Base-by-base conservation (phyloP, 2,888 invertebrate genomes). In the Galerucella calmariensis region DNA sequence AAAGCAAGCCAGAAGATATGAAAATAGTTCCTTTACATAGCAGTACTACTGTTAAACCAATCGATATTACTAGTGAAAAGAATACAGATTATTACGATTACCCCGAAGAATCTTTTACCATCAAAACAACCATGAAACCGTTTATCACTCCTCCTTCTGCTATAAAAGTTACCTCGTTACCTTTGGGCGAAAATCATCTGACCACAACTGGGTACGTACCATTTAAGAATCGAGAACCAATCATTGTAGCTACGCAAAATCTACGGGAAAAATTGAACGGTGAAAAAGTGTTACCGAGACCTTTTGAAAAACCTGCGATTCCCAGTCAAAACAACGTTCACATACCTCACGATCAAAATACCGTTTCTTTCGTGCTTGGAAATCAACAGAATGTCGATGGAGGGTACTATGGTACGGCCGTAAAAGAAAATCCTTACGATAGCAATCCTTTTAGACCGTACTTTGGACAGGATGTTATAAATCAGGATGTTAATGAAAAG, bases 311-410 rank as follows among this genome's bases (percentile, higher is more conserved):
- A 81, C 87, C 88, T 68, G 48, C 69, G 8, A 68, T 82, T 53
- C 90, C 91, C 8, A 91, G 90, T 79, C 90, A 91, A n/a, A 92
- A 91, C 78, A 92, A 91, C 75, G 90, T 92, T 44, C 90, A 91
- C 46, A 91, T 92, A 63, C 90, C 91, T 0, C 91, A 91, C 0
- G 90, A 90, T 69, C 92, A 92, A 82, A 90, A 92, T 74, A 91
- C 90, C 0, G 91, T 92, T 0, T 90, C 91, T 0, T 92, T 92
- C 81, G 91, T 92, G 0, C 87, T 92, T 1, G 92, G 92, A 5
- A 90, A 92, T 79, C 90, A 91, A 73, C 92, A 92, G 80, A 90
- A 90, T 73, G 91, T 92, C 0, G 88, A 88, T 46, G 85, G 83
- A 3, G 88, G 88, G 63, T 86, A 87, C 35, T 84, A 83, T 76